Evolutionary conservation across 1,140 invertebrate genomes (phyloP).

Genomic region (Heliconius himera): DNA sequence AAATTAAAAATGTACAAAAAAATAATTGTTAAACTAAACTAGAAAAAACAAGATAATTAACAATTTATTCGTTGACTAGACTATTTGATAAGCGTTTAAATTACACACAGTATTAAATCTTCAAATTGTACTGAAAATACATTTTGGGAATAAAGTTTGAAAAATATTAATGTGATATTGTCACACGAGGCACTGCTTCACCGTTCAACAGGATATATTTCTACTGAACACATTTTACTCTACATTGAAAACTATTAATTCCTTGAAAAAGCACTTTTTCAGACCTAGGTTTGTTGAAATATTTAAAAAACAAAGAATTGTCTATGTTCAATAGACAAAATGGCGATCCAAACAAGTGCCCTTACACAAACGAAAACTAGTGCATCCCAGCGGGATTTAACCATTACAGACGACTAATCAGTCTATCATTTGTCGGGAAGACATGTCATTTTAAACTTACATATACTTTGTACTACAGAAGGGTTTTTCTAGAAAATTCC

Average conservation of each 20-base stretch:
- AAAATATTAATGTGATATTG: conserved; percentile 38
- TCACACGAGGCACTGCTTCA: conserved; percentile 47
- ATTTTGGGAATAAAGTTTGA: neutral
- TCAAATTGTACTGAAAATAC: conserved; percentile 14
- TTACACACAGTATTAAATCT: conserved; percentile 29
- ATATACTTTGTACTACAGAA: conserved; percentile 77
- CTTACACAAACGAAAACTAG: conserved; percentile 70
- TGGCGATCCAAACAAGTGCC: conserved; percentile 68
- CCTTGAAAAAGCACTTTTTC: conserved; percentile 68
- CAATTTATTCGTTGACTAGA: conserved; percentile 40
- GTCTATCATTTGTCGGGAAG: conserved; percentile 73
- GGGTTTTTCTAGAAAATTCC: conserved; percentile 47
- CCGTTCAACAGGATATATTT: conserved; percentile 32
- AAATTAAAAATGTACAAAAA: conserved; percentile 37
- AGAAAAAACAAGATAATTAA: conserved; percentile 31
- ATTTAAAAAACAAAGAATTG: conserved; percentile 26
- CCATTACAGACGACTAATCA: conserved; percentile 59
- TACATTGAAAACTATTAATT: conserved; percentile 38
- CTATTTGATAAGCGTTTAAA: conserved; percentile 40
- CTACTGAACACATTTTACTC: conserved; percentile 44
- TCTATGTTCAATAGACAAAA: neutral
- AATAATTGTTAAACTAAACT: conserved; percentile 31
- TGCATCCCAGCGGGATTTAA: conserved; percentile 76
- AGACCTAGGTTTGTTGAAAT: conserved; percentile 40
- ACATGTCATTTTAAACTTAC: conserved; percentile 61